Evolutionary conservation across 2,888 invertebrate species (phyloP), one percentile per base, ranked within the genome.

Genomic region (Odontocolon sp.): DNA sequence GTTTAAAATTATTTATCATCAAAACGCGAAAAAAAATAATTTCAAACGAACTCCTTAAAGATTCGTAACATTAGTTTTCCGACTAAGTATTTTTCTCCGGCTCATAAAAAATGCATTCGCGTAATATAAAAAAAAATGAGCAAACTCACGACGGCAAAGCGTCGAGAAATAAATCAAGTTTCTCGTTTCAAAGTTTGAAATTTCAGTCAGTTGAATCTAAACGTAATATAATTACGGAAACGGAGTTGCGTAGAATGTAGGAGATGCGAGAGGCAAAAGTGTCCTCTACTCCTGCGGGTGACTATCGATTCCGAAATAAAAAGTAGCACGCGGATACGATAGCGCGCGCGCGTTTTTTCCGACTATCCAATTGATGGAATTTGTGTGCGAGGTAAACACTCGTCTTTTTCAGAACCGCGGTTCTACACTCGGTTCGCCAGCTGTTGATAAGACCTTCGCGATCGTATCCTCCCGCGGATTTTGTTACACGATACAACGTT

Each of bases 301-400:
- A 72, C 57, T 66, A 72, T 72, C 71, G 71, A 72, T 72, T 66
- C 56, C 64, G 57, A 72, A 72, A 72, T 66, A 59, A 61, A 72
- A 77, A 71, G 77, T 77, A 68, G 77, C 67, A n/a, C n/a, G n/a
- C n/a, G n/a, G n/a, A n/a, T n/a, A 77, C 77, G 71, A 61, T 56
- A 47, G 64, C 52, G 64, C 64, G 64, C 52, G 77, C 77, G 77
- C 77, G 31, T 38, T 26, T 8, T 38, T 33, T 45, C 16, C 23
- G 26, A 36, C 21, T 61, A 9, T 23, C 11, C 8, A 71, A 61
- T 71, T 50, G 68, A 68, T n/a, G 56, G 45, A 42, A 59, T 54
- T 61, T 59, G 47, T n/a, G 50, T 36, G 47, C 54, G 54, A 67
- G 61, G 71, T 61, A 75, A 76, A 71, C 76, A 76, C 70, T 61